Percentiles rank a stretch among this genome's conserved stretches.
Evolutionary conservation across 2,888 invertebrate species (phyloP).

Genomic region (Linyphia triangularis): DNA sequence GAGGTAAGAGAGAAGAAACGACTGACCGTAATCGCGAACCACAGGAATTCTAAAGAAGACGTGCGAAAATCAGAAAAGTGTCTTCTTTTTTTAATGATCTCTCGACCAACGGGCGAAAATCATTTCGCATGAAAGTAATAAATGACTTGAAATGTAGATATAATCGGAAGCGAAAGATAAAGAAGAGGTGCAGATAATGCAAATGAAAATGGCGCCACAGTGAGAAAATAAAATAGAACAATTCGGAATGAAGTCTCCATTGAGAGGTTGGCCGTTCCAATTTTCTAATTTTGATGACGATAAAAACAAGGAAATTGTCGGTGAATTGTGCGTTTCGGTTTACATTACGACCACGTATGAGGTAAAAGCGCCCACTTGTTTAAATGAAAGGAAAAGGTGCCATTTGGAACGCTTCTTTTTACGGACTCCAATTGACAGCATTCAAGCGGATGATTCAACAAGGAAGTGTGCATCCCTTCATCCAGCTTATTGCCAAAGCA

Average conservation of each 20-base stretch:
- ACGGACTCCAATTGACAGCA: background rate
- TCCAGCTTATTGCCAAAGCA: too few relatives aligned
- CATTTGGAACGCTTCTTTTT: background rate
- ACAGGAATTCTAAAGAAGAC: background rate
- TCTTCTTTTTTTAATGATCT: background rate
- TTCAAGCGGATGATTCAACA: background rate
- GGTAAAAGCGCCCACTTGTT: background rate
- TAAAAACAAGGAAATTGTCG: constrained; percentile 52
- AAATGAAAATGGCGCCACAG: background rate
- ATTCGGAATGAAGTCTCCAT: constrained; percentile 9
- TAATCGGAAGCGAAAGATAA: background rate
- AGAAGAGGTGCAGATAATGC: background rate
- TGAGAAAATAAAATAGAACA: background rate
- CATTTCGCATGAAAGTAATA: background rate
- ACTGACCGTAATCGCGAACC: background rate
- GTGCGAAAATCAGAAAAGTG: constrained; percentile 27
- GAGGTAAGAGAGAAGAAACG: background rate
- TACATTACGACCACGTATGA: constrained; percentile 26
- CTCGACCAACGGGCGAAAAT: background rate
- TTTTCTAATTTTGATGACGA: constrained; percentile 37
- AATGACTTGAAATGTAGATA: background rate
- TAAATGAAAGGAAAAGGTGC: constrained; percentile 1
- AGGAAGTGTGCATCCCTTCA: background rate
- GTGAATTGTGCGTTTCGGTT: background rate
- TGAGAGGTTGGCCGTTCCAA: constrained; percentile 6